A percentile compares a stretch with the other conserved stretches of the same genome.
Evolutionary conservation across 2,797 vertebrate species (phyloP).

Genomic region (Choloepus didactylus): DNA sequence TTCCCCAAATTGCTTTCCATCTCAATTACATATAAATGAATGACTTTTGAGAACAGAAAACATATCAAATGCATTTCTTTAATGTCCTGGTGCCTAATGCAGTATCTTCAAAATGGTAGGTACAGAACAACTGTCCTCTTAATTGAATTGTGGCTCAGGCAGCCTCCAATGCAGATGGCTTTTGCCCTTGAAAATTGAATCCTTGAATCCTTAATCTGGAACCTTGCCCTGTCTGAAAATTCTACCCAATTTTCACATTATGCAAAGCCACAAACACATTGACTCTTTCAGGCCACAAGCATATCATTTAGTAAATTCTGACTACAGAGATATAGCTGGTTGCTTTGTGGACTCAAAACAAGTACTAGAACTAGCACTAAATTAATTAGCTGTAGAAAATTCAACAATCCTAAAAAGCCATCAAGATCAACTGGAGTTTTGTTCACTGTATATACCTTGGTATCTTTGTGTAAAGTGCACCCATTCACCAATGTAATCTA

Average conservation of each 20-base stretch:
- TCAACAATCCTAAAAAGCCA: not conserved
- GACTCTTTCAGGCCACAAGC: not conserved
- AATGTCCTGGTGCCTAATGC: not conserved
- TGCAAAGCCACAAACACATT: not conserved
- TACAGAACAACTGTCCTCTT: not conserved
- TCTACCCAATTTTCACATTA: not conserved
- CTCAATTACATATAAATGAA: not conserved
- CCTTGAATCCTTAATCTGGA: not conserved
- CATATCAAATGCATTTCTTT: not conserved
- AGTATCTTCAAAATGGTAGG: not conserved
- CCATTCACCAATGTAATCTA: not conserved
- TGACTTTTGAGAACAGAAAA: not conserved
- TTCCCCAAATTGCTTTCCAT: not conserved
- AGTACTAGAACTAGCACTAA: not conserved
- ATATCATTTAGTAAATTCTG: not conserved
- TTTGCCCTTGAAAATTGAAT: not conserved
- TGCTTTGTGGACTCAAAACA: not conserved
- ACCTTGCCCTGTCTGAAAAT: not conserved
- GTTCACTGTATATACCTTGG: not conserved
- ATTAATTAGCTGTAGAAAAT: constrained; percentile 9
- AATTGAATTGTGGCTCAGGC: not conserved
- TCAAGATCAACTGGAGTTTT: not conserved
- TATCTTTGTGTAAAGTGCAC: not conserved
- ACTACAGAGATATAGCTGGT: not conserved
- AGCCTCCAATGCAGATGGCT: not conserved